phyloP scores from a whole-genome alignment of 2,888 invertebrate species.

The Hedychridium roseum region DNA sequence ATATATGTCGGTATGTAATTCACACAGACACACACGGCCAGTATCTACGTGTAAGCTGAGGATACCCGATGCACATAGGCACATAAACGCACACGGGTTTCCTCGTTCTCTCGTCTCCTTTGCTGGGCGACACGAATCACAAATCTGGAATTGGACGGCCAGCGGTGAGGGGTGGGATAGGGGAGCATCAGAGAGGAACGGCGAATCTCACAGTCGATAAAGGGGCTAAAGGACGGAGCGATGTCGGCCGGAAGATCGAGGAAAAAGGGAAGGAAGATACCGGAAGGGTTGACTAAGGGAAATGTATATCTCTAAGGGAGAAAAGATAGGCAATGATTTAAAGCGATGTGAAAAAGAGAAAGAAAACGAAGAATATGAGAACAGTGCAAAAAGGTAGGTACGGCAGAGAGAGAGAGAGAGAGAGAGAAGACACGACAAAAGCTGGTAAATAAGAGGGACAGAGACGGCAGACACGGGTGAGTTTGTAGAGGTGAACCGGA shows the following conservation, averaged over 20 bases:
- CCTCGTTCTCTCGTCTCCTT: constrained; percentile 23
- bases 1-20: not conserved
- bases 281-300: no score
- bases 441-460: no score
- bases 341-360: no score
- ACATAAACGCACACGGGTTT: not conserved
- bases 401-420: not conserved
- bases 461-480: no score
- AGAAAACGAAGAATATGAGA: no score
- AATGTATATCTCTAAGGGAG: no score
- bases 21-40: not conserved
- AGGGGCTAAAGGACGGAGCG: no score
- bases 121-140: constrained; percentile 34
- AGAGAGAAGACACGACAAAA: not conserved
- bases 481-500: constrained; percentile 16
- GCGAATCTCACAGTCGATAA: no score
- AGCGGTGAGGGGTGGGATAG: constrained; percentile 34
- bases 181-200: no score
- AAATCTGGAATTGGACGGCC: constrained; percentile 37
- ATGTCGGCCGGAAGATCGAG: no score
- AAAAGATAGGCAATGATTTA: no score
- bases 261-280: constrained; percentile 17
- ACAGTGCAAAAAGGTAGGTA: no score
- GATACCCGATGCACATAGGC: not conserved
- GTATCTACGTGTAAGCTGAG: not conserved